Evolutionary conservation across 2,888 invertebrate species (phyloP).

Genomic region (Conomelus anceps): DNA sequence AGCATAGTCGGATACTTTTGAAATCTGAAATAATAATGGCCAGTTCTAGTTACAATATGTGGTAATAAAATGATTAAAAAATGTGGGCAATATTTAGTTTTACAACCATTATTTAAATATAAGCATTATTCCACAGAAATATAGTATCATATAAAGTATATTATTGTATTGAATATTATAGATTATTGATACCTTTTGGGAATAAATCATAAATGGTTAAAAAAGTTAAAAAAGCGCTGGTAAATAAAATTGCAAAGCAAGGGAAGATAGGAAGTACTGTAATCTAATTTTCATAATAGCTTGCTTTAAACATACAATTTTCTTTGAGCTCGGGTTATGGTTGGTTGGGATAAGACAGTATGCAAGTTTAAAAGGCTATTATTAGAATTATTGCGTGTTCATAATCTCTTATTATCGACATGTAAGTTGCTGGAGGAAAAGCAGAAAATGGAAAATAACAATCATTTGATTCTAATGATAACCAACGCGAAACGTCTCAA

Average conservation of each 20-base stretch:
- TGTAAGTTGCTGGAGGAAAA: not conserved
- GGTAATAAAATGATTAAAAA: no score
- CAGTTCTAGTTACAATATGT: no score
- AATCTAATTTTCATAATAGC: not conserved
- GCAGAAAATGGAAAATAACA: not conserved
- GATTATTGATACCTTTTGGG: no score
- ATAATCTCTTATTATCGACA: not conserved
- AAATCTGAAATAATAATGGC: no score
- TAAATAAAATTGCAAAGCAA: not conserved
- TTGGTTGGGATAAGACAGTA: not conserved
- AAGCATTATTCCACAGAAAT: no score
- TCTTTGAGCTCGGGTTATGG: not conserved
- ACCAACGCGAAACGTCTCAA: not conserved
- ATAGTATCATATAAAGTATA: no score
- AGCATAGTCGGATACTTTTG: no score
- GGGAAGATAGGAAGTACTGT: not conserved
- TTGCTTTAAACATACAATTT: not conserved
- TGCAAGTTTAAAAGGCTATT: not conserved
- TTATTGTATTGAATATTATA: no score
- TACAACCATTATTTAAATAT: no score
- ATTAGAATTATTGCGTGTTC: not conserved
- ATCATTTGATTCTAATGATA: not conserved
- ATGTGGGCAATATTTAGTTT: no score
- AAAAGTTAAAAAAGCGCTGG: not conserved
- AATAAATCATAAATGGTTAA: not conserved